Evolutionary conservation across 2,888 invertebrate species (phyloP).

Genomic region (Epirrhoe alternata): DNA sequence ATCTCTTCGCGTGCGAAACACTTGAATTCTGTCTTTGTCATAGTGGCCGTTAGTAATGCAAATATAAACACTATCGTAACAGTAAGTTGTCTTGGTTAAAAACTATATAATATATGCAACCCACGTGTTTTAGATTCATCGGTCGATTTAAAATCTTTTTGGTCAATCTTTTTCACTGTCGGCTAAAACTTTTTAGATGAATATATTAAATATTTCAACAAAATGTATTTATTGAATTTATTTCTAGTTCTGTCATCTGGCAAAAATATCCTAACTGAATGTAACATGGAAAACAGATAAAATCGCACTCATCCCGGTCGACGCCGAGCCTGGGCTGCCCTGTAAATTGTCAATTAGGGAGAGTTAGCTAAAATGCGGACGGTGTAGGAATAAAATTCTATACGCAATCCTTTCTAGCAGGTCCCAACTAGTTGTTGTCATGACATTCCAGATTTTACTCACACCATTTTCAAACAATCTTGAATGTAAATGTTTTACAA

Average conservation of each 20-base stretch:
- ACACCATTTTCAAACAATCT: no score
- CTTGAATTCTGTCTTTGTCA: no score
- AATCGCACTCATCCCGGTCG: slow-evolving; percentile 22
- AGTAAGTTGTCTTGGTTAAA: no score
- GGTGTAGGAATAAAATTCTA: background rate
- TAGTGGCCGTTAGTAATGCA: no score
- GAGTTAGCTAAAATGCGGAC: slow-evolving; percentile 25
- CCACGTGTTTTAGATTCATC: no score
- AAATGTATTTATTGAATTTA: background rate
- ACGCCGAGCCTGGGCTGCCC: slow-evolving; percentile 33
- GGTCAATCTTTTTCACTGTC: background rate
- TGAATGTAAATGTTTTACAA: no score
- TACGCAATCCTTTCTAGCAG: background rate
- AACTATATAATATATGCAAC: no score
- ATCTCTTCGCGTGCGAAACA: no score
- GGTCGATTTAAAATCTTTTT: no score
- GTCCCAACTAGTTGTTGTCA: background rate
- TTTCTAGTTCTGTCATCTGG: slow-evolving; percentile 11
- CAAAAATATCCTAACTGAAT: slow-evolving; percentile 8
- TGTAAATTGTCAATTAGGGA: slow-evolving; percentile 46
- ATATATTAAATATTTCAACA: background rate
- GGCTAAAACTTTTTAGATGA: background rate
- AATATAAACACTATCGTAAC: no score
- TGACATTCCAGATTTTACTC: no score
- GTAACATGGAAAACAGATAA: slow-evolving; percentile 30